Conservation (phyloP, 2,113 vertebrate genomes). For the Colossoma macropomum region DNA sequence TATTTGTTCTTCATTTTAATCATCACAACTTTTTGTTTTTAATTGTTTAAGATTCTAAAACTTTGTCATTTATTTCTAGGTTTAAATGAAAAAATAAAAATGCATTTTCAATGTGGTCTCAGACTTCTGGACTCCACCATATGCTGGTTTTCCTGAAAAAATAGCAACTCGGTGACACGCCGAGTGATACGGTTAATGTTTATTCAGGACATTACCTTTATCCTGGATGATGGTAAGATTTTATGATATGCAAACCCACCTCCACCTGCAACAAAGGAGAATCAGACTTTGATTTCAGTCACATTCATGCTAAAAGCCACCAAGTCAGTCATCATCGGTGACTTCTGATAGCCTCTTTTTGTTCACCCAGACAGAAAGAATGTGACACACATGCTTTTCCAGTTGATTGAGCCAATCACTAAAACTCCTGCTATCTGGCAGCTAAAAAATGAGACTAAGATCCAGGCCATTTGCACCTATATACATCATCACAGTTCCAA, state of each 20-base stretch:
- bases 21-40: too few species aligned
- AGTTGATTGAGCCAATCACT: neutral
- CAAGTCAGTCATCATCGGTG: constrained; percentile 12
- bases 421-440: constrained; percentile 7
- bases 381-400: constrained; percentile 13
- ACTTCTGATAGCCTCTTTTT: constrained; percentile 22
- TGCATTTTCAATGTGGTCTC: too few species aligned
- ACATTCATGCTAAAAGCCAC: constrained; percentile 11
- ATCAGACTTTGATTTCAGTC: neutral
- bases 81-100: too few species aligned
- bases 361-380: neutral
- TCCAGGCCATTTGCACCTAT: too few species aligned
- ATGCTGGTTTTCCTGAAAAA: too few species aligned
- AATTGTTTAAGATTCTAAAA: too few species aligned
- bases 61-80: too few species aligned
- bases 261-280: neutral
- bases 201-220: neutral
- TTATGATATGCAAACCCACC: neutral
- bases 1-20: too few species aligned
- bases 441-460: neutral
- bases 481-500: too few species aligned
- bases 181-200: too few species aligned
- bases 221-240: neutral
- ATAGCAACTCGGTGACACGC: too few species aligned
- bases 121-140: too few species aligned